These are phyloP conservation scores for Champsocephalus esox DNA, from an alignment of 2,797 vertebrate genomes.

Conservation along the genomic window DNA sequence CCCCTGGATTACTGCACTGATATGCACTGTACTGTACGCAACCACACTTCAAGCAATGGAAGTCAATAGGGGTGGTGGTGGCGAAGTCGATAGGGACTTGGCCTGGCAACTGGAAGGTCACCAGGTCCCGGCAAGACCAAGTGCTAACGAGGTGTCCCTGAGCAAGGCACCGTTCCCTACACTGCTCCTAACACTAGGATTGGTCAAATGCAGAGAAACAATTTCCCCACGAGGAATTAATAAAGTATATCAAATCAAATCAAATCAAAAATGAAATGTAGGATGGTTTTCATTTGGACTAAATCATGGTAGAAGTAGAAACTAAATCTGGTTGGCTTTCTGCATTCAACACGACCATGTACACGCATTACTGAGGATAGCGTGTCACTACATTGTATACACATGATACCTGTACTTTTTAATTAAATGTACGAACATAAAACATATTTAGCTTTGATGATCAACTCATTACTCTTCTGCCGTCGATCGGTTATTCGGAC, in stretches of 20 bases:
- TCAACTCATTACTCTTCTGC: neutral
- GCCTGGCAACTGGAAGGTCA: too few species aligned
- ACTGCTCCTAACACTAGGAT: too few species aligned
- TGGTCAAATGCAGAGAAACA: too few species aligned
- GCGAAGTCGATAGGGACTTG: too few species aligned
- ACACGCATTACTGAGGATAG: neutral
- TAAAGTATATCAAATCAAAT: too few species aligned
- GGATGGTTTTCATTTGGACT: slow-evolving; percentile 43
- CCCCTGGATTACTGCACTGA: neutral
- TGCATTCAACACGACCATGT: neutral
- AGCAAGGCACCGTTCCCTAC: too few species aligned
- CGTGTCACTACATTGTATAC: accelerated
- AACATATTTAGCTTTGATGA: neutral
- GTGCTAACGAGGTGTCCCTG: too few species aligned
- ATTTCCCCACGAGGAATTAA: too few species aligned
- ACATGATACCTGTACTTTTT: neutral
- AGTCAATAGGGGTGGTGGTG: slow-evolving; percentile 1
- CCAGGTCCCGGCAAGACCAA: too few species aligned
- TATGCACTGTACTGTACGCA: neutral
- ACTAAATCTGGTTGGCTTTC: neutral
- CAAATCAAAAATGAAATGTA: slow-evolving; percentile 14
- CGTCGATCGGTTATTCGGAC: neutral
- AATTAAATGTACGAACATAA: neutral
- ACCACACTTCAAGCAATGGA: neutral
- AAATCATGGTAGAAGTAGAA: slow-evolving; percentile 18